Conservation (phyloP, 2,797 vertebrate genomes). For the Apodemus agrarius region DNA sequence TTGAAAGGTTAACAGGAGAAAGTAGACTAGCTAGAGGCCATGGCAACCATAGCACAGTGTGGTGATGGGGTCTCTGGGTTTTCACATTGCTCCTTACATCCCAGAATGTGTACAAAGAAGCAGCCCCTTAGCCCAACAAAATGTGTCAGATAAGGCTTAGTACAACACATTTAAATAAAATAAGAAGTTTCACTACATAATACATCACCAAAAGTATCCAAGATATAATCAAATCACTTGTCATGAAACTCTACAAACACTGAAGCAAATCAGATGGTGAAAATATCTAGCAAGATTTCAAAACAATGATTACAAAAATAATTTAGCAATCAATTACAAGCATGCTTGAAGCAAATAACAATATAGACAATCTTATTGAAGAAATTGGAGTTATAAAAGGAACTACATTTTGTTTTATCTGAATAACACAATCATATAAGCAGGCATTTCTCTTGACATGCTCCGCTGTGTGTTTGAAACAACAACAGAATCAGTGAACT, state of each 20-base stretch:
- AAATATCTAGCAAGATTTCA: slow-evolving; percentile 27
- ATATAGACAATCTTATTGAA: neutral
- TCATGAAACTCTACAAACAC: neutral
- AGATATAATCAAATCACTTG: neutral
- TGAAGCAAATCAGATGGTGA: slow-evolving; percentile 22
- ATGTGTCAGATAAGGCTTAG: neutral
- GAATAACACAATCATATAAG: slow-evolving; percentile 45
- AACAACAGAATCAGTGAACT: slow-evolving; percentile 43
- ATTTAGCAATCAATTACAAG: slow-evolving; percentile 26
- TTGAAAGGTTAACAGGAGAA: neutral
- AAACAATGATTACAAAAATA: slow-evolving; percentile 40
- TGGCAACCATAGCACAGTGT: neutral
- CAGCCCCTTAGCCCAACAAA: neutral
- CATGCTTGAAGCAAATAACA: slow-evolving; percentile 20
- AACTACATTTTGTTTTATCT: slow-evolving; percentile 45
- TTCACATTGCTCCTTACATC: neutral
- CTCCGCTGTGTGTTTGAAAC: neutral
- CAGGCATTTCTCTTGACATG: slow-evolving; percentile 14
- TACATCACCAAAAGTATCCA: neutral
- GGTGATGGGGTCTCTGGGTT: neutral
- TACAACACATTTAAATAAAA: neutral
- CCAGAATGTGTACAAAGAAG: neutral
- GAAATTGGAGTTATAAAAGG: slow-evolving; percentile 30
- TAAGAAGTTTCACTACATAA: neutral
- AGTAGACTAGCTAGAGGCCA: neutral